Percentiles rank a stretch among this genome's conserved stretches.
Evolutionary conservation across 2,113 vertebrate genomes (phyloP).

Genomic region (Chaetorhynchus papuensis): DNA sequence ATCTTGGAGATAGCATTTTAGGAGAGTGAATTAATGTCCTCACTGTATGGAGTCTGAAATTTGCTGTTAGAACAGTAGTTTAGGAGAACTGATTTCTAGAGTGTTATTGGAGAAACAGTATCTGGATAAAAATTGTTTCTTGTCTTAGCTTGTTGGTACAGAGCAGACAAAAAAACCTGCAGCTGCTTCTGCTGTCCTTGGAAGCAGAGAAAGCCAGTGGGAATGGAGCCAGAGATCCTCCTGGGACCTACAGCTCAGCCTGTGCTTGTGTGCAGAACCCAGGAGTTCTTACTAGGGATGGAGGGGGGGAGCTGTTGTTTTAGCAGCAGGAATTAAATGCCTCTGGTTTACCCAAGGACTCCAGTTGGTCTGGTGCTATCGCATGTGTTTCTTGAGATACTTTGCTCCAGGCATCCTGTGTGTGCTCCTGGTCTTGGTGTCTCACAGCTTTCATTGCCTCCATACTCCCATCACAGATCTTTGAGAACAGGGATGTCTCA

Average conservation of each 20-base stretch:
- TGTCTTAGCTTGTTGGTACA: not conserved
- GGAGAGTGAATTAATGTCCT: not conserved
- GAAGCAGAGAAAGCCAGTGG: not conserved
- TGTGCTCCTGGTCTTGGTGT: not conserved
- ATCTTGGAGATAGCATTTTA: constrained; percentile 4
- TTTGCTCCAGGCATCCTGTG: not conserved
- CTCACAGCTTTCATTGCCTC: not conserved
- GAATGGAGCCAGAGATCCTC: not conserved
- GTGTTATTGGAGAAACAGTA: not conserved
- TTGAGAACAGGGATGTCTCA: not conserved
- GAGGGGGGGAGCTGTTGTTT: not conserved
- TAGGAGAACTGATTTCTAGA: constrained; percentile 6
- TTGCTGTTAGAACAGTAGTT: constrained; percentile 21
- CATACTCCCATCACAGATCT: not conserved
- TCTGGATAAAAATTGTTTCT: not conserved
- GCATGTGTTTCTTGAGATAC: not conserved
- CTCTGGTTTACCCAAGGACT: not conserved
- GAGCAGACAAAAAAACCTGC: not conserved
- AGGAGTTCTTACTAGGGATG: not conserved
- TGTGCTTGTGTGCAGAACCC: not conserved
- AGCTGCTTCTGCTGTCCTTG: not conserved
- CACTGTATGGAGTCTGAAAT: constrained; percentile 5
- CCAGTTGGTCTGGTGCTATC: not conserved
- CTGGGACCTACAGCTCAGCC: not conserved
- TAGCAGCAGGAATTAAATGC: not conserved